Percentiles rank a stretch among this genome's conserved stretches.
Evolutionary conservation across 1,140 invertebrate genomes (phyloP).

Genomic region (Coptotermes formosanus): DNA sequence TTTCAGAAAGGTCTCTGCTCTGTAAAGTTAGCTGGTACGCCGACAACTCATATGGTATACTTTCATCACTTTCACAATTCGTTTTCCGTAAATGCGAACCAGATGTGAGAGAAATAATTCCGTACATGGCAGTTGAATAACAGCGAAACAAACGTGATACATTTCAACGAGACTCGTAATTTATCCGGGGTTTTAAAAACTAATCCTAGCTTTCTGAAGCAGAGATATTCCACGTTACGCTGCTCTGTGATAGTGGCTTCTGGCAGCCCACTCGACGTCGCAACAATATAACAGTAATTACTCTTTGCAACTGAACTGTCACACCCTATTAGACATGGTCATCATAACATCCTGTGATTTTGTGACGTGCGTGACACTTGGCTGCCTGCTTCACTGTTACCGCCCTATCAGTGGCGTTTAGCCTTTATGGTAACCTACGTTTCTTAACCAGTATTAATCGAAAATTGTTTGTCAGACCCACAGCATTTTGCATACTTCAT

Average conservation of each 20-base stretch:
- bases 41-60: too few relatives aligned
- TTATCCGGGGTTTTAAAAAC: background rate
- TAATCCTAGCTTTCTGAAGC: background rate
- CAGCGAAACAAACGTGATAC: background rate
- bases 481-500: too few relatives aligned
- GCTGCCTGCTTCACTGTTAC: background rate
- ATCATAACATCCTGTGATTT: background rate
- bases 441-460: too few relatives aligned
- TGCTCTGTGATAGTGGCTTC: background rate
- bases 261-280: background rate
- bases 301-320: background rate
- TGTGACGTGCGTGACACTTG: background rate
- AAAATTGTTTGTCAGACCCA: too few relatives aligned
- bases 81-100: too few relatives aligned
- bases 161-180: background rate
- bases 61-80: too few relatives aligned
- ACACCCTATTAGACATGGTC: background rate
- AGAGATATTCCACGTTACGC: background rate
- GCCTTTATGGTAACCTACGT: too few relatives aligned
- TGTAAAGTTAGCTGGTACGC: too few relatives aligned
- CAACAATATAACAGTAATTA: background rate
- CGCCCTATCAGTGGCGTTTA: background rate
- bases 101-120: too few relatives aligned
- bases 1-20: too few relatives aligned
- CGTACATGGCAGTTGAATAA: background rate